These are phyloP conservation scores for Monochamus saltuarius DNA, from an alignment of 1,140 invertebrate species.

Conservation along the genomic window DNA sequence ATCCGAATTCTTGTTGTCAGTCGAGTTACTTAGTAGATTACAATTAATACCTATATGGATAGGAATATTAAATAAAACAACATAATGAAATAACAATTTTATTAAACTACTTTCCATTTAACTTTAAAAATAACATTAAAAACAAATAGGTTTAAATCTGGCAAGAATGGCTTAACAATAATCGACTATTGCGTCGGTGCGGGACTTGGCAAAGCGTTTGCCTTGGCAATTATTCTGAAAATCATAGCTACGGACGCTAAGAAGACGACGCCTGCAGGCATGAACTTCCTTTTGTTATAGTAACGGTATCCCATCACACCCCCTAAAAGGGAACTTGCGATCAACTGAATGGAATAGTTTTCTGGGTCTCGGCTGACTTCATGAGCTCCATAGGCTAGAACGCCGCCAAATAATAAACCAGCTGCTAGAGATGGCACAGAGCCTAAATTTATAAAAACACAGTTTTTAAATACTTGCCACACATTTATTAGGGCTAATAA, in stretches of 20 bases:
- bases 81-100: too few relatives aligned
- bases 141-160: too few relatives aligned
- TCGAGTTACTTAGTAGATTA: too few relatives aligned
- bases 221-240: conserved; percentile 54
- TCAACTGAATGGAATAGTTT: conserved; percentile 75
- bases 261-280: conserved; percentile 89
- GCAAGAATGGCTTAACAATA: too few relatives aligned
- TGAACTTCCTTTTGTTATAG: conserved; percentile 86
- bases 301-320: conserved; percentile 87
- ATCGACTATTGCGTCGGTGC: not conserved
- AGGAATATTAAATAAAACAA: too few relatives aligned
- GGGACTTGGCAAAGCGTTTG: conserved; percentile 42
- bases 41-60: too few relatives aligned
- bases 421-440: conserved; percentile 80
- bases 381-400: conserved; percentile 74
- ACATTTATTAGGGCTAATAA: too few relatives aligned
- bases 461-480: too few relatives aligned
- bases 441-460: conserved; percentile 56
- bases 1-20: too few relatives aligned
- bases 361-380: conserved; percentile 77
- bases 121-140: too few relatives aligned
- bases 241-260: conserved; percentile 59
- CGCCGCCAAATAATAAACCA: conserved; percentile 82
- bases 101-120: too few relatives aligned
- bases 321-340: conserved; percentile 71